These are phyloP conservation scores for Drosophila fuyamai DNA, from an alignment of 1,140 invertebrate species.

Conservation along the genomic window DNA sequence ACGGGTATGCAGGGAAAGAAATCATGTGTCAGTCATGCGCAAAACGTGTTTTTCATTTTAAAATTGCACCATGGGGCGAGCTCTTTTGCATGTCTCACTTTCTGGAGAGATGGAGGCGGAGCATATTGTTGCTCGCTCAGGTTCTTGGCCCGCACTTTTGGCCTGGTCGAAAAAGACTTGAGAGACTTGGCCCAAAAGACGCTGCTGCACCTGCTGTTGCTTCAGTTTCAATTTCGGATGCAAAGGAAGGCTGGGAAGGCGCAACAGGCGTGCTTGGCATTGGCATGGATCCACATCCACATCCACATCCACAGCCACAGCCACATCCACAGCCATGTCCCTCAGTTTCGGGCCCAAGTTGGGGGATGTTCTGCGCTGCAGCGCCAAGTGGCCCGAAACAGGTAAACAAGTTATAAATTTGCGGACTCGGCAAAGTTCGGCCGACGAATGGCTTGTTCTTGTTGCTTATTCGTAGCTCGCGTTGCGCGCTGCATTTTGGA, in stretches of 20 bases:
- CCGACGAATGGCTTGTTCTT: constrained; percentile 76
- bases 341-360: not conserved
- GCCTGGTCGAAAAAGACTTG: constrained; percentile 29
- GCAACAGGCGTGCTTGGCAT: constrained; percentile 63
- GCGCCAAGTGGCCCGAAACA: constrained; percentile 52
- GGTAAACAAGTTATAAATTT: constrained; percentile 83
- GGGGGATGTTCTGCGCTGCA: constrained; percentile 68
- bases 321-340: constrained; percentile 3
- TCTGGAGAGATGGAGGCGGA: constrained; percentile 79
- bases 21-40: constrained; percentile 83
- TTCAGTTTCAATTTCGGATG: constrained; percentile 3
- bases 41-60: constrained; percentile 84
- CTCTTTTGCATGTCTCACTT: constrained; percentile 78
- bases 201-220: constrained; percentile 16
- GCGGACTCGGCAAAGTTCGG: constrained; percentile 39
- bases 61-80: constrained; percentile 70
- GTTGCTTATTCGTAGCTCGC: constrained; percentile 82
- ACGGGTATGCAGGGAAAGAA: constrained; percentile 55
- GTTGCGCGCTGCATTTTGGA: constrained; percentile 71
- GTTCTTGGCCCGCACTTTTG: constrained; percentile 10
- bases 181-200: constrained; percentile 28
- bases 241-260: constrained; percentile 18
- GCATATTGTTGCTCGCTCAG: constrained; percentile 68
- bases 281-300: not conserved
- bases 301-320: not conserved